phyloP scores from a whole-genome alignment of 2,113 vertebrate genomes.

The Zapornia atra region DNA sequence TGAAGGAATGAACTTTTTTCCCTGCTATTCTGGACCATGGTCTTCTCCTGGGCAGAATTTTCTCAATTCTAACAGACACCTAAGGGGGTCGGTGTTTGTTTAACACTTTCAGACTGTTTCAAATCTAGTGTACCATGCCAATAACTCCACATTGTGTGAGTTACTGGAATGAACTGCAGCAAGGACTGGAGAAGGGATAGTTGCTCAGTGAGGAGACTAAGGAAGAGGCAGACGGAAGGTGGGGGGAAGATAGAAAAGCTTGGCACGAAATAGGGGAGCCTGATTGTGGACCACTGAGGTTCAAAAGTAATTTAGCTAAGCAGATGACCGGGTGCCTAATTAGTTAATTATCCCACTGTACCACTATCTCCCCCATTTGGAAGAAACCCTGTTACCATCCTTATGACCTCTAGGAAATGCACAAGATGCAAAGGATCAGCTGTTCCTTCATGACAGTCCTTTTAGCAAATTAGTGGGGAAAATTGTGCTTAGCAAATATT shows the following conservation, averaged over 20 bases:
- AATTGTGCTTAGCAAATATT: slow-evolving; percentile 75
- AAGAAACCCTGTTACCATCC: slow-evolving; percentile 27
- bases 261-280: slow-evolving; percentile 37
- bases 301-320: slow-evolving; percentile 66
- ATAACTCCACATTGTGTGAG: neutral
- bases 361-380: neutral
- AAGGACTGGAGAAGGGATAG: neutral
- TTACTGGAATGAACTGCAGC: neutral
- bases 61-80: slow-evolving; percentile 25
- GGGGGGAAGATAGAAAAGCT: neutral
- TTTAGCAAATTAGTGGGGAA: slow-evolving; percentile 71
- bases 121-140: neutral
- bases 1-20: slow-evolving; percentile 26
- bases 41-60: slow-evolving; percentile 51
- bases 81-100: slow-evolving; percentile 34
- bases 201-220: neutral
- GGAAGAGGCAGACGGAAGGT: neutral
- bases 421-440: slow-evolving; percentile 57
- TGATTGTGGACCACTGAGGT: slow-evolving; percentile 29
- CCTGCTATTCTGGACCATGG: neutral
- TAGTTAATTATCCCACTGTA: slow-evolving; percentile 52
- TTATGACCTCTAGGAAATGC: slow-evolving; percentile 48
- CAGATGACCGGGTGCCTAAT: slow-evolving; percentile 41
- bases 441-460: slow-evolving; percentile 63
- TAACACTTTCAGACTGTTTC: slow-evolving; percentile 58